phyloP scores from a whole-genome alignment of 2,888 invertebrate genomes.

The Patella caerulea region DNA sequence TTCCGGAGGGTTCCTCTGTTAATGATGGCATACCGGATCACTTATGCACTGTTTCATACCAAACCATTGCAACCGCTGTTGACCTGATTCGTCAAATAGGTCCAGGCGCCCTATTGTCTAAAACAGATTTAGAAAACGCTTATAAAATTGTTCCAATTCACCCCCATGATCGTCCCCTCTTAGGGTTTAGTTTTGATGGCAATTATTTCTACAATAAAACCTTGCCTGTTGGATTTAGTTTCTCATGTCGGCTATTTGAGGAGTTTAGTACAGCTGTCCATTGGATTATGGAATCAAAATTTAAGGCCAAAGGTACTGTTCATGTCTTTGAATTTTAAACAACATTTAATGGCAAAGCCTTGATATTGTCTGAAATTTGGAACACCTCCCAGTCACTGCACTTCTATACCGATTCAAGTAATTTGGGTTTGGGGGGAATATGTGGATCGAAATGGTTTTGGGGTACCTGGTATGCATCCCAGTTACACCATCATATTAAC shows the following conservation, averaged over 20 bases:
- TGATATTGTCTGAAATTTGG: too few species aligned
- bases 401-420: neutral
- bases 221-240: too few species aligned
- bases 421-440: neutral
- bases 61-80: slow-evolving; percentile 8
- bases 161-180: neutral
- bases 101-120: neutral
- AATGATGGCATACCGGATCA: slow-evolving; percentile 19
- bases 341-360: too few species aligned
- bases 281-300: too few species aligned
- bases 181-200: too few species aligned
- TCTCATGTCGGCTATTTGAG: too few species aligned
- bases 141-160: neutral
- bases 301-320: too few species aligned
- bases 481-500: neutral
- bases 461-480: neutral
- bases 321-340: too few species aligned
- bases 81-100: neutral
- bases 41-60: slow-evolving; percentile 14
- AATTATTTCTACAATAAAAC: too few species aligned
- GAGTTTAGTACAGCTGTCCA: too few species aligned
- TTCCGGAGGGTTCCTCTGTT: neutral
- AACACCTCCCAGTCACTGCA: neutral
- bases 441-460: neutral
- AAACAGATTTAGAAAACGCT: neutral